Conservation (phyloP, 2,888 invertebrate genomes). For the Aspidiotus destructor region DNA sequence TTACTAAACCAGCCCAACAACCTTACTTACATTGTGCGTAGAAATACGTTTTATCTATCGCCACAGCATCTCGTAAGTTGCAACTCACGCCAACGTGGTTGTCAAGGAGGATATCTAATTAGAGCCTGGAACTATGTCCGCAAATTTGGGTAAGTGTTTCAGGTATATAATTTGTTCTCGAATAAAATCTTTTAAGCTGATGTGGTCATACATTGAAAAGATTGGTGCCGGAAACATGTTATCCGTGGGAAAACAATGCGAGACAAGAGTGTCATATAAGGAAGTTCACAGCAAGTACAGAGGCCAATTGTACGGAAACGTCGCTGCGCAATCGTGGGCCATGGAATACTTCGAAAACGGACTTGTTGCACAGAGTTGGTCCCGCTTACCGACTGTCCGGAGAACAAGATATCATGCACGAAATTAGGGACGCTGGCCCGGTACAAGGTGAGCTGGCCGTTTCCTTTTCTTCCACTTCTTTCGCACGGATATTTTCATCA, state of each 20-base stretch:
- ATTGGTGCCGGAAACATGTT: constrained; percentile 73
- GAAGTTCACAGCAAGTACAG: constrained; percentile 32
- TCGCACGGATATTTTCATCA: background rate
- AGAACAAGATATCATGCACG: constrained; percentile 81
- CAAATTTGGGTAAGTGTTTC: constrained; percentile 54
- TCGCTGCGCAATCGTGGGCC: background rate
- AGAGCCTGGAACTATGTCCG: constrained; percentile 83
- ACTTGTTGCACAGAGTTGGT: constrained; percentile 57
- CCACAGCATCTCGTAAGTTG: constrained; percentile 82
- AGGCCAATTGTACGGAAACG: constrained; percentile 35
- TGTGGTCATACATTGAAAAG: constrained; percentile 44
- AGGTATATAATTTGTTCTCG: background rate
- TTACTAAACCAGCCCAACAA: constrained; percentile 43
- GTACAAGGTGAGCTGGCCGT: constrained; percentile 60
- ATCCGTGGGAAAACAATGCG: constrained; percentile 59
- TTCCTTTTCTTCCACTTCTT: background rate
- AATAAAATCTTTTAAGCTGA: no score
- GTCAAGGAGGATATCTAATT: constrained; percentile 80
- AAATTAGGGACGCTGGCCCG: constrained; percentile 81
- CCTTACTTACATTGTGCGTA: no score
- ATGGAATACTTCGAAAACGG: constrained; percentile 23
- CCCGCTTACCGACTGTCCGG: constrained; percentile 65
- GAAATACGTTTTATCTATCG: constrained; percentile 48
- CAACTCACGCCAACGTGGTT: constrained; percentile 60
- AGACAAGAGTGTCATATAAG: constrained; percentile 55